Percentiles rank a stretch among this genome's conserved stretches.
These are phyloP conservation scores for Lasiurus borealis DNA, from an alignment of 2,113 vertebrate species.

Conservation along the genomic window DNA sequence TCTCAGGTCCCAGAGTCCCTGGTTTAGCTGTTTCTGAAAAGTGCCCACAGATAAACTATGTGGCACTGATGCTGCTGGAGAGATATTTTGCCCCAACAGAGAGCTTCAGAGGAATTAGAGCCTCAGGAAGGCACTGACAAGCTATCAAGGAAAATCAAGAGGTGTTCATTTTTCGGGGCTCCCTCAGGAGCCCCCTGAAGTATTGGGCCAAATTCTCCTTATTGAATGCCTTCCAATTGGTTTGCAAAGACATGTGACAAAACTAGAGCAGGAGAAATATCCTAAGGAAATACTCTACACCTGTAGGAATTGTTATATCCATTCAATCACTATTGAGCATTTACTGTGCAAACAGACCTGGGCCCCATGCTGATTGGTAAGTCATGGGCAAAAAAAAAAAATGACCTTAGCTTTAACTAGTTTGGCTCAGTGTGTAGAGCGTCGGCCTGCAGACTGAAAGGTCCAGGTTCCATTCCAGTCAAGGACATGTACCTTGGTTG, in stretches of 20 bases:
- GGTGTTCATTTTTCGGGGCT: background rate
- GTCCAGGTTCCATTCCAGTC: too few relatives aligned
- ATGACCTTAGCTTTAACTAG: background rate
- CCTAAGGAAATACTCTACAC: background rate
- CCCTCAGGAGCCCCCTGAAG: background rate
- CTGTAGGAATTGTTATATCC: background rate
- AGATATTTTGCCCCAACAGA: background rate
- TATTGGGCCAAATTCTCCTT: background rate
- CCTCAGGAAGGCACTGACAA: background rate
- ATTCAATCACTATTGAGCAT: background rate
- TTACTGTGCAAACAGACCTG: background rate
- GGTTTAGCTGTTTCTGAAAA: background rate
- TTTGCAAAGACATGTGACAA: slow-evolving; percentile 58
- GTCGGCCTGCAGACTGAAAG: too few relatives aligned
- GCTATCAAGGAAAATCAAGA: slow-evolving; percentile 21
- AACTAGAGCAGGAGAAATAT: background rate
- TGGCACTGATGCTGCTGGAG: background rate
- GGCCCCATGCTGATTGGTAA: background rate
- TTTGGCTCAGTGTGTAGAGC: too few relatives aligned
- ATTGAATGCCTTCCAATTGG: background rate
- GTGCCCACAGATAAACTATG: background rate
- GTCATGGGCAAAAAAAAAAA: background rate
- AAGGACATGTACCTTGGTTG: too few relatives aligned
- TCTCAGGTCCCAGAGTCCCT: background rate
- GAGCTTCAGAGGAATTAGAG: background rate